These are phyloP conservation scores for Eufriesea mexicana DNA, from an alignment of 1,140 invertebrate genomes.

Conservation along the genomic window DNA sequence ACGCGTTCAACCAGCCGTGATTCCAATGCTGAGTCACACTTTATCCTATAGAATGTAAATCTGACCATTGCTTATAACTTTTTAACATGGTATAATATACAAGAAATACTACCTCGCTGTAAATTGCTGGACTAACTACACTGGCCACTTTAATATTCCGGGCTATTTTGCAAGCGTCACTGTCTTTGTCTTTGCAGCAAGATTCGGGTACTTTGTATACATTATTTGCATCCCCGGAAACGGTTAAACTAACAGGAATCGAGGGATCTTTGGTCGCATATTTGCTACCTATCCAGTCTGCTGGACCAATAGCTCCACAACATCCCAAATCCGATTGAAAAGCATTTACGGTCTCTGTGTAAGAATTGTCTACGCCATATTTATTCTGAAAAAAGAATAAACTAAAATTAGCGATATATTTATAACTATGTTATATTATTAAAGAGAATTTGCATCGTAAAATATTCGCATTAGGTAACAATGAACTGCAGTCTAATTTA, in stretches of 20 bases:
- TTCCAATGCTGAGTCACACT: slow-evolving; percentile 20
- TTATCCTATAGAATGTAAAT: neutral
- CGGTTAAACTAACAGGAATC: slow-evolving; percentile 66
- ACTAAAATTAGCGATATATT: neutral
- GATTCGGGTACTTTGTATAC: slow-evolving; percentile 84
- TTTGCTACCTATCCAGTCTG: slow-evolving; percentile 87
- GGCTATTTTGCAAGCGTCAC: slow-evolving; percentile 79
- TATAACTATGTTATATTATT: neutral
- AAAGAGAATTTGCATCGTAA: neutral
- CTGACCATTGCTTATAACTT: neutral
- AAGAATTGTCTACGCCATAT: slow-evolving; percentile 85
- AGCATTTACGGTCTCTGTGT: slow-evolving; percentile 87
- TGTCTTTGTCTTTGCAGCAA: slow-evolving; percentile 83
- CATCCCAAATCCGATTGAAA: slow-evolving; percentile 88
- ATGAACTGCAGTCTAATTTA: neutral
- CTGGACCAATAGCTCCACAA: slow-evolving; percentile 87
- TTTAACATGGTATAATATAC: too few species aligned
- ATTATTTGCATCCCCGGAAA: slow-evolving; percentile 69
- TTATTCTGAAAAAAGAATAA: slow-evolving; percentile 81
- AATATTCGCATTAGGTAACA: neutral
- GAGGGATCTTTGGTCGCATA: slow-evolving; percentile 80
- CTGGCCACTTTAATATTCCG: slow-evolving; percentile 82
- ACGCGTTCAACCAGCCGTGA: slow-evolving; percentile 14
- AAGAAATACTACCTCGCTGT: slow-evolving; percentile 80
- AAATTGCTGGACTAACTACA: slow-evolving; percentile 81